Evolutionary conservation across 2,797 vertebrate species (phyloP).

Genomic region (Parauchenoglanis ngamensis): DNA sequence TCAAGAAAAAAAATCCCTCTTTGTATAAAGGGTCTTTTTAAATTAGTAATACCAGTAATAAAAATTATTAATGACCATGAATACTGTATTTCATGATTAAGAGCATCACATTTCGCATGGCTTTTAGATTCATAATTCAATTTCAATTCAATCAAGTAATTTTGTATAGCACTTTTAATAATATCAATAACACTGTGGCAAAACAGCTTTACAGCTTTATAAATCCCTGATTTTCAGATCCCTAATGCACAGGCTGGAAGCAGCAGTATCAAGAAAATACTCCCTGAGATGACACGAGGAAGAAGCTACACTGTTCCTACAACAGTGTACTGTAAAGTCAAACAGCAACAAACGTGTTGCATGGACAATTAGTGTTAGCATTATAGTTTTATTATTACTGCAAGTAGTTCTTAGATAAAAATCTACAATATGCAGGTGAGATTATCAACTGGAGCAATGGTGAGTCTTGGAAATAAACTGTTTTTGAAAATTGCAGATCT

Average conservation of each 20-base stretch:
- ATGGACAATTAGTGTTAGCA: too few relatives aligned
- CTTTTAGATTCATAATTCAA: too few relatives aligned
- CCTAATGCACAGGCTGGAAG: too few relatives aligned
- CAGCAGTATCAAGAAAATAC: too few relatives aligned
- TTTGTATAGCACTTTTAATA: too few relatives aligned
- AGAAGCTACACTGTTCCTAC: too few relatives aligned
- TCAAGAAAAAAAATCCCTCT: not conserved
- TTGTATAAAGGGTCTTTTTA: not conserved
- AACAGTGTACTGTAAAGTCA: too few relatives aligned
- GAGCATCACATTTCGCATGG: not conserved
- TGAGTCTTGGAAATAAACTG: not conserved
- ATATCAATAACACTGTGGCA: too few relatives aligned
- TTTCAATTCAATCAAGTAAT: not conserved
- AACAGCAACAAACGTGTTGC: too few relatives aligned
- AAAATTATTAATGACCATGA: not conserved
- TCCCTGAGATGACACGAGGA: too few relatives aligned
- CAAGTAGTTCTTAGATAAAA: not conserved
- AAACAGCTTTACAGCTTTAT: too few relatives aligned
- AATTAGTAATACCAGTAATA: not conserved
- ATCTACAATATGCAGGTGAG: not conserved
- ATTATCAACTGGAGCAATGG: not conserved
- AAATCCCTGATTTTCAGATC: too few relatives aligned
- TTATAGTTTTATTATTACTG: not conserved
- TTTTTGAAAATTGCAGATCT: not conserved
- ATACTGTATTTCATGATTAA: not conserved